A percentile compares a stretch with the other conserved stretches of the same genome.
These are phyloP conservation scores for Drosophila lacteicornis DNA, from an alignment of 1,140 invertebrate species.

Conservation along the genomic window DNA sequence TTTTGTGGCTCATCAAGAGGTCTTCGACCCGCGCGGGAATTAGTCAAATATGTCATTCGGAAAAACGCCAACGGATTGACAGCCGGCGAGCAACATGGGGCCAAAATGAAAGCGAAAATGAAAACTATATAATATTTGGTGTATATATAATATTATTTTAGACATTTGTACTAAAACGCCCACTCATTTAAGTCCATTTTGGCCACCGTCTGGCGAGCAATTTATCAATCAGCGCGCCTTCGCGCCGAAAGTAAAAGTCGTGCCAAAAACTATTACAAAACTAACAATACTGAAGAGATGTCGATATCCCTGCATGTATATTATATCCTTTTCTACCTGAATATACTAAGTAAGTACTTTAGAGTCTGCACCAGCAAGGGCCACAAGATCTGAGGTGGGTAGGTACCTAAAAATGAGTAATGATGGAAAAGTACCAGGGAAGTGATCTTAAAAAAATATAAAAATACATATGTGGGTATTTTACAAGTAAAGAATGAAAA, in stretches of 20 bases:
- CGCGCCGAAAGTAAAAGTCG: conserved; percentile 12
- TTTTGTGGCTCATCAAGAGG: conserved; percentile 27
- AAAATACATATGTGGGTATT: background rate
- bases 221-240: conserved; percentile 28
- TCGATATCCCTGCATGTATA: background rate
- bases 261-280: conserved; percentile 20
- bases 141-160: conserved; percentile 3
- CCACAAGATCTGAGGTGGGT: background rate
- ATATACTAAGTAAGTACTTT: background rate
- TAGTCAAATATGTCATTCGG: conserved; percentile 40
- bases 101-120: conserved; percentile 20
- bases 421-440: conserved; percentile 1
- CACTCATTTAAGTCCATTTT: conserved; percentile 20
- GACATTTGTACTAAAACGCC: conserved; percentile 18
- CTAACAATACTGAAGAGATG: background rate
- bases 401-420: background rate
- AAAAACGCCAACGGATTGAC: conserved; percentile 34
- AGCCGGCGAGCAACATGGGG: conserved; percentile 8
- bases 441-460: background rate
- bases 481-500: background rate
- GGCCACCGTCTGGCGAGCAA: conserved; percentile 16
- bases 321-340: conserved; percentile 9
- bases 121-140: conserved; percentile 29
- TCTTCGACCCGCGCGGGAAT: conserved; percentile 48
- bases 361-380: background rate